These are phyloP conservation scores for Urechis unicinctus DNA, from an alignment of 2,888 invertebrate species.

Conservation along the genomic window DNA sequence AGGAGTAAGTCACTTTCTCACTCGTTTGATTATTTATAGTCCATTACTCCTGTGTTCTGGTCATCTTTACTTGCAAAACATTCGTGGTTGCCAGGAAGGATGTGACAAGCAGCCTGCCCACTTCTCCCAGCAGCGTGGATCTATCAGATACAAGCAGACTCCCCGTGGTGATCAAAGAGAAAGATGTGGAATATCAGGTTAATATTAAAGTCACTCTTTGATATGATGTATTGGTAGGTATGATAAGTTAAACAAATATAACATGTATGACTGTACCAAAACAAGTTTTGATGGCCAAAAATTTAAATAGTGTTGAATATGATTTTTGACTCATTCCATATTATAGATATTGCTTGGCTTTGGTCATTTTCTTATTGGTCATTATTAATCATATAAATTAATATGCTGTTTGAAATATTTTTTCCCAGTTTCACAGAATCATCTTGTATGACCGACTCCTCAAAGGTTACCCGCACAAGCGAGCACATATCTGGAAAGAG, in stretches of 20 bases:
- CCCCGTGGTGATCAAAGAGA: constrained; percentile 85
- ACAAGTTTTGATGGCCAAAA: neutral
- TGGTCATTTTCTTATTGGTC: too few species aligned
- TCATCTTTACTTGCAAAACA: neutral
- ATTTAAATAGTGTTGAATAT: neutral
- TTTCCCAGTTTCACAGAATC: constrained; percentile 60
- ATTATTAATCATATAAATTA: neutral
- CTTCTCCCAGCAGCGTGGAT: constrained; percentile 36
- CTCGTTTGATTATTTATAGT: too few species aligned
- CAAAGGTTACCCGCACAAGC: constrained; percentile 82
- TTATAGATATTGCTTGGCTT: too few species aligned
- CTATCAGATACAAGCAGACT: constrained; percentile 63
- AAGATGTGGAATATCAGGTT: constrained; percentile 95
- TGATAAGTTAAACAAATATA: too few species aligned
- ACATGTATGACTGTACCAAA: too few species aligned
- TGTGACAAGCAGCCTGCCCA: constrained; percentile 6
- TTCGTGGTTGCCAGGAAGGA: neutral
- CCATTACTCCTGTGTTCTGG: too few species aligned
- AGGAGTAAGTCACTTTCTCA: constrained; percentile 44
- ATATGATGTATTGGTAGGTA: too few species aligned
- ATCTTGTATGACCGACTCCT: constrained; percentile 77
- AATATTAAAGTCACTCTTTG: too few species aligned
- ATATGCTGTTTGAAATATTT: neutral
- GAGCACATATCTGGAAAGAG: constrained; percentile 72
- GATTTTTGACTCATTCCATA: too few species aligned